Conservation (phyloP, 2,888 invertebrate species). For the Nebria brevicollis region DNA sequence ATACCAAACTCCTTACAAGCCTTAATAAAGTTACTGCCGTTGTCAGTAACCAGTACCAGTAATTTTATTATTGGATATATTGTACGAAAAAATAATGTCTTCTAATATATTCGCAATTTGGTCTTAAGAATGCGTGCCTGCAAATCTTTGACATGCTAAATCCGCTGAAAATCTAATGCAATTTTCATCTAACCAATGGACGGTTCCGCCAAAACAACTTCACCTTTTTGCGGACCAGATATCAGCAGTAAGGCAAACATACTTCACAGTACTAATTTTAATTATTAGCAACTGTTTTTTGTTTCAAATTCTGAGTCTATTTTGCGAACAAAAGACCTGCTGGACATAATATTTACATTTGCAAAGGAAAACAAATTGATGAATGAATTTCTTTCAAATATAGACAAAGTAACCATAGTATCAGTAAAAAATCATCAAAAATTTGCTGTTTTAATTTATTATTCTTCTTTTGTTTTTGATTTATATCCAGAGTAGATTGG, state of each 20-base stretch:
- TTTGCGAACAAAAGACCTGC: background rate
- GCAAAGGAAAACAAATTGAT: background rate
- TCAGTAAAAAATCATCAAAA: background rate
- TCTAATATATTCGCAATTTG: slow-evolving; percentile 33
- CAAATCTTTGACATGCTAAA: slow-evolving; percentile 31
- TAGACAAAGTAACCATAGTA: background rate
- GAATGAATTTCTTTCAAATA: background rate
- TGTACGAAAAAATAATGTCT: slow-evolving; percentile 16
- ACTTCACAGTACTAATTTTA: slow-evolving; percentile 7
- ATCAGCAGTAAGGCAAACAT: slow-evolving; percentile 40
- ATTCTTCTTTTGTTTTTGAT: background rate
- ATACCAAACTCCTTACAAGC: slow-evolving; percentile 9
- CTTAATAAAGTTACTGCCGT: slow-evolving; percentile 24
- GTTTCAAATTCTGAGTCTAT: slow-evolving; percentile 4
- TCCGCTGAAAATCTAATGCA: slow-evolving; percentile 23
- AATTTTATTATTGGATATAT: slow-evolving; percentile 15
- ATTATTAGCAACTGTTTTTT: background rate
- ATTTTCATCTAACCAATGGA: slow-evolving; percentile 37
- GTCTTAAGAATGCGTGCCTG: slow-evolving; percentile 25
- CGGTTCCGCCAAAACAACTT: slow-evolving; percentile 29
- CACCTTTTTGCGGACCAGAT: slow-evolving; percentile 35
- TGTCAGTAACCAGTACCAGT: slow-evolving; percentile 33
- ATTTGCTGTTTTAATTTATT: background rate
- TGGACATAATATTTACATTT: background rate
- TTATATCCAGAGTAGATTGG: background rate